phyloP scores from a whole-genome alignment of 1,140 invertebrate genomes.

The Colletes gigas region DNA sequence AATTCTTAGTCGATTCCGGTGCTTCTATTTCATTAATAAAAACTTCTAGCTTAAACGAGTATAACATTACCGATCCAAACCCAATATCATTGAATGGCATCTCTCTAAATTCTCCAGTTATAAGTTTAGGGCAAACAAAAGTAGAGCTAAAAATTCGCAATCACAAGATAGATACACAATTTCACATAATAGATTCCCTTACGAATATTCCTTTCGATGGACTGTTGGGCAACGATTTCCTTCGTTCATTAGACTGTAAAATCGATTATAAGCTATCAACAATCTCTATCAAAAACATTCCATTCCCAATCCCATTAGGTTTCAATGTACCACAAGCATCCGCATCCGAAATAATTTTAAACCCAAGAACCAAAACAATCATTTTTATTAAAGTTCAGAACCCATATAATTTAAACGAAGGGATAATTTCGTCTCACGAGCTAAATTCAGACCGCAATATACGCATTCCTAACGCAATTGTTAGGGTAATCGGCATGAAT shows the following conservation, averaged over 20 bases:
- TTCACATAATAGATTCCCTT: neutral
- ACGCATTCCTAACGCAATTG: neutral
- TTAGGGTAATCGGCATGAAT: neutral
- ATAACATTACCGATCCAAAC: neutral
- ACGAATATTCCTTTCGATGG: slow-evolving; percentile 15
- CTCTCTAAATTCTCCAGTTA: neutral
- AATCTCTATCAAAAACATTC: neutral
- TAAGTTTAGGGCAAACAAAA: neutral
- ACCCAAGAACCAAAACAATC: neutral
- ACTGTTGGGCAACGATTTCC: neutral
- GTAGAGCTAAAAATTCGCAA: neutral
- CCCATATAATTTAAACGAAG: neutral
- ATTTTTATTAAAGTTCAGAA: neutral
- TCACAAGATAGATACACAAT: neutral
- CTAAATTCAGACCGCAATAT: neutral
- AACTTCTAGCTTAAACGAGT: neutral
- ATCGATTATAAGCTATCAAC: neutral
- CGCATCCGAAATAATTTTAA: neutral
- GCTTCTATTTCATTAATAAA: slow-evolving; percentile 5
- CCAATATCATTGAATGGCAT: neutral
- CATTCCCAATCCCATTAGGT: neutral
- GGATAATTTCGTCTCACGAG: neutral
- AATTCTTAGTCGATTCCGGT: neutral
- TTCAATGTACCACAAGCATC: neutral
- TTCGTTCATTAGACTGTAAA: neutral